Evolutionary conservation across 1,140 invertebrate species (phyloP).

Genomic region (Bombus superbus): DNA sequence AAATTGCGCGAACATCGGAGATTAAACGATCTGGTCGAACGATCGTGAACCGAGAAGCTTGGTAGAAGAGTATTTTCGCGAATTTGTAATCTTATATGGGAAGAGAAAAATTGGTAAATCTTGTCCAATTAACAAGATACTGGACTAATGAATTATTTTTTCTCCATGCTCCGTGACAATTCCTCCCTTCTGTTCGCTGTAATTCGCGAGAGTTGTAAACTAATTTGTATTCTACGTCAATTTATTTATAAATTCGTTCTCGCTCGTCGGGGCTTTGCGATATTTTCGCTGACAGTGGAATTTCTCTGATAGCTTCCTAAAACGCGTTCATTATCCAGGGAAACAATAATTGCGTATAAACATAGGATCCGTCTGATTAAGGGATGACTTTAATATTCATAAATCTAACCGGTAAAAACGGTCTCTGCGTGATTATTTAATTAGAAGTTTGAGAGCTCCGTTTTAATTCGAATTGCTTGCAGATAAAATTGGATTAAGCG

Average conservation of each 20-base stretch:
- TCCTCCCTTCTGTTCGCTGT: no score
- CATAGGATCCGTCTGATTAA: neutral
- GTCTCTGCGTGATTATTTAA: neutral
- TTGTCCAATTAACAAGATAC: no score
- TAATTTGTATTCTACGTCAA: neutral
- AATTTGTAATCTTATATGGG: no score
- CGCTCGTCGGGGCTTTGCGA: no score
- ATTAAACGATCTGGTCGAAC: no score
- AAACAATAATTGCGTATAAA: constrained; percentile 15
- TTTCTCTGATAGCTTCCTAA: neutral
- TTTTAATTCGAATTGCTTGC: neutral
- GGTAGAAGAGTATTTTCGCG: no score
- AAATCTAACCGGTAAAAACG: neutral
- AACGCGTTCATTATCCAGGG: constrained; percentile 8
- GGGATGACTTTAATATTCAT: constrained; percentile 3
- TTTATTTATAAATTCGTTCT: neutral
- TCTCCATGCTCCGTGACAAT: no score
- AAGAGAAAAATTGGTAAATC: no score
- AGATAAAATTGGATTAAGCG: neutral
- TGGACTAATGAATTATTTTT: no score
- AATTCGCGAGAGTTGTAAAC: no score
- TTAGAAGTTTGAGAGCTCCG: neutral
- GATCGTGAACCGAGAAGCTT: no score
- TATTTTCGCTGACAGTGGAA: neutral
- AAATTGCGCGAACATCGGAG: no score